Evolutionary conservation across 2,797 vertebrate species (phyloP), one percentile per base, ranked within the genome.

Genomic region (Myotis vivesi): DNA sequence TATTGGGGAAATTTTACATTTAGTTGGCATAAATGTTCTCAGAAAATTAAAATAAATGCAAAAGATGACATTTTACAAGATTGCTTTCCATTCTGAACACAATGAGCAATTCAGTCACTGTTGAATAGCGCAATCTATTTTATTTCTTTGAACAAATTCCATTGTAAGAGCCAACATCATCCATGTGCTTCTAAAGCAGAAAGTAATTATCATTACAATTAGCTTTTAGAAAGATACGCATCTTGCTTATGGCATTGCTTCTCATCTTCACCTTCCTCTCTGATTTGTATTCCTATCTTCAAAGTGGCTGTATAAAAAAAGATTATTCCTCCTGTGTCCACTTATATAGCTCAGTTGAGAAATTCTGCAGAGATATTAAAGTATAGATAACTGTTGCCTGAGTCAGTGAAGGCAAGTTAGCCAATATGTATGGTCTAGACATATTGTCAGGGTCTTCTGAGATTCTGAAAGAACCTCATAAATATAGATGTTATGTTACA

Each of bases 21-120:
- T 96, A 94, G 64, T 95, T 97, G 96, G 85, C 90, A 87, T 93
- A 95, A 92, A 93, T 38, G 77, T 96, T 95, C 95, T 85, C n/a
- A 53, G 92, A 93, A 97, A 96, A 97, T 97, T 96, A 95, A 96
- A 97, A 97, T 96, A 97, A 95, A 97, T 92, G 94, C 89, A 83
- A 95, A 97, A 96, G 86, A 96, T 95, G 97, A 96, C 96, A 97
- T 97, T 97, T 97, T 94, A 97, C 92, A 97, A 97, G 97, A 96
- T 96, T 96, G 75, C 95, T 95, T 96, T 93, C 85, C 94, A 96
- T 97, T 97, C 96, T 96, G 89, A 88, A 93, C 93, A 89, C 96
- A 97, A 97, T 97, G 97, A 97, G 96, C 89, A 97, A 96, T 96
- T 95, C 94, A 96, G 95, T 95, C 93, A 93, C 82, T 95, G 92